A percentile compares a stretch with the other conserved stretches of the same genome.
phyloP scores from a whole-genome alignment of 2,888 invertebrate species.

The Gryllus longicercus region DNA sequence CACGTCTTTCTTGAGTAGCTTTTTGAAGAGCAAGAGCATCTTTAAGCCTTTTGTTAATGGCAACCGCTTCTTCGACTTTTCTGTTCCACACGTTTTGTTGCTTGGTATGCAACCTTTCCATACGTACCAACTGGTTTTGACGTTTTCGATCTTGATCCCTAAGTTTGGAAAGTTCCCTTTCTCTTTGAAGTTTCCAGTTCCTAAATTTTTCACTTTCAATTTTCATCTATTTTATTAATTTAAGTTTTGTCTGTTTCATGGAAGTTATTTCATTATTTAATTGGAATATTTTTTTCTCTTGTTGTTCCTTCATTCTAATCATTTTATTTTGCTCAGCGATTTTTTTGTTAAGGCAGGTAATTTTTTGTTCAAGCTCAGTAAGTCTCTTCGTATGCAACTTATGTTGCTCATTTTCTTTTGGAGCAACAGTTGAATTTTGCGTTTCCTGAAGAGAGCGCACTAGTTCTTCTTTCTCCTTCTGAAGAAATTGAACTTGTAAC shows the following conservation, averaged over 20 bases:
- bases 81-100: conserved; percentile 81
- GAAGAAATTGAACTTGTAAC: conserved; percentile 63
- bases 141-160: conserved; percentile 79
- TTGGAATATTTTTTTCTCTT: conserved; percentile 70
- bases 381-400: conserved; percentile 76
- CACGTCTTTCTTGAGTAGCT: conserved; percentile 51
- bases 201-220: conserved; percentile 79
- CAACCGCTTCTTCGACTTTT: conserved; percentile 84
- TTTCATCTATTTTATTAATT: conserved; percentile 77
- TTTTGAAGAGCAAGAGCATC: conserved; percentile 64
- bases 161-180: conserved; percentile 72
- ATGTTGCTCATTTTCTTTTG: conserved; percentile 43
- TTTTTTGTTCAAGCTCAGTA: conserved; percentile 71
- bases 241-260: conserved; percentile 80
- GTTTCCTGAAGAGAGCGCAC: conserved; percentile 57
- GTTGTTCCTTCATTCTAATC: conserved; percentile 74
- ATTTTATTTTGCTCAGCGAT: conserved; percentile 62
- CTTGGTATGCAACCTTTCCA: conserved; percentile 72
- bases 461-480: conserved; percentile 72
- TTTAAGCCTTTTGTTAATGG: conserved; percentile 78
- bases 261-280: conserved; percentile 64
- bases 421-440: conserved; percentile 44
- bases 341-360: conserved; percentile 68
- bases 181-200: conserved; percentile 74
- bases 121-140: conserved; percentile 72